These are phyloP conservation scores for Laticauda colubrina DNA, from an alignment of 2,113 vertebrate genomes.

Conservation along the genomic window DNA sequence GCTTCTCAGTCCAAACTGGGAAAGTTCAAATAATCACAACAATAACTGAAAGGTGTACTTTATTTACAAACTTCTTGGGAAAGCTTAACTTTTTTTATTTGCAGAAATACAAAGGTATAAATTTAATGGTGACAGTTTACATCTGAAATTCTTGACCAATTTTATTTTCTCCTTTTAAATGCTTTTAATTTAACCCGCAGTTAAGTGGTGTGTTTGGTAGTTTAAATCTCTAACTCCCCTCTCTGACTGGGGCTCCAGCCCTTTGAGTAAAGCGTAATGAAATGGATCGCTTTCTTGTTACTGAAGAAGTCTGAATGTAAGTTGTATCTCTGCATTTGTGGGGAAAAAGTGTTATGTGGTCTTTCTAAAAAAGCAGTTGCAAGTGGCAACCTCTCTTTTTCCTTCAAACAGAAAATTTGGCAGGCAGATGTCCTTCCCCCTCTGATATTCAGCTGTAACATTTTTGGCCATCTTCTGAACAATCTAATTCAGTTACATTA, in stretches of 20 bases:
- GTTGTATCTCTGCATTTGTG: background rate
- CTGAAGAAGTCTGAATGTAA: slow-evolving; percentile 5
- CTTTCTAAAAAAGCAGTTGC: slow-evolving; percentile 3
- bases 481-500: slow-evolving; percentile 28
- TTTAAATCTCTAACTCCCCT: slow-evolving; percentile 21
- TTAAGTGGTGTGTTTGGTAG: slow-evolving; percentile 24
- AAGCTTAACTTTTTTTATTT: slow-evolving; percentile 57
- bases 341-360: background rate
- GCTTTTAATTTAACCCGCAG: slow-evolving; percentile 60
- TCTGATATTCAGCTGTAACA: slow-evolving; percentile 5
- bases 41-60: slow-evolving; percentile 66
- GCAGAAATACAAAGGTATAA: slow-evolving; percentile 10
- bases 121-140: slow-evolving; percentile 35
- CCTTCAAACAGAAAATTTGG: slow-evolving; percentile 18
- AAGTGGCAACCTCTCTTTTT: background rate
- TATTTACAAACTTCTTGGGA: slow-evolving; percentile 60
- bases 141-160: slow-evolving; percentile 40
- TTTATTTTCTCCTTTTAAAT: slow-evolving; percentile 69
- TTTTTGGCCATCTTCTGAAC: slow-evolving; percentile 8
- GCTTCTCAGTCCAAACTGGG: slow-evolving; percentile 70
- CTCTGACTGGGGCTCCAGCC: background rate
- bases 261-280: slow-evolving; percentile 15
- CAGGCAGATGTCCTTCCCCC: background rate
- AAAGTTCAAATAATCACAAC: slow-evolving; percentile 58
- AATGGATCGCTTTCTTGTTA: slow-evolving; percentile 29